Base-by-base conservation (phyloP, 2,797 vertebrate genomes). In the Hypotaenidia okinawae region DNA sequence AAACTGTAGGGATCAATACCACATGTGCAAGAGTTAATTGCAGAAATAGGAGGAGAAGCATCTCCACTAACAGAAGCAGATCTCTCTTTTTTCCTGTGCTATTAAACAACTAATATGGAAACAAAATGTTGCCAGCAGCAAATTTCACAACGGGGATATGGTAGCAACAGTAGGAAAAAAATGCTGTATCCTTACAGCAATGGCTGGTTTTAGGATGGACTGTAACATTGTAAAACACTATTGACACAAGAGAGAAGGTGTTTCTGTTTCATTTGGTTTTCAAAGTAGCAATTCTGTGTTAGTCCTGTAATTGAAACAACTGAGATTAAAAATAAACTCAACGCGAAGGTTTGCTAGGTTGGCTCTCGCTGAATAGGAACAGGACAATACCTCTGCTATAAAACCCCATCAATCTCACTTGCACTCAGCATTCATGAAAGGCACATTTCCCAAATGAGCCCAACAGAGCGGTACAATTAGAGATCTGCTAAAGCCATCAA, bases 371-470 rank as follows among this genome's bases (percentile, higher is more conserved):
- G 90, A 74, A 77, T 15, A 83, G 78, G 78, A 95, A 77, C 78
- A 89, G 68, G 76, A 54, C 55, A 87, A 27, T 74, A 83, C 87
- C 92, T 91, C 75, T 94, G 78, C 92, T 64, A 63, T 77, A 87
- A 92, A 95, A 74, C 25, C 16, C 54, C 90, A 93, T 95, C 78
- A 63, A 92, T 92, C 92, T 92, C 81, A 74, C 77, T 95, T 87
- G 55, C 67, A 66, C 49, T 90, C 3, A 0, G 63, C 63, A 67
- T 66, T 93, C 90, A 76, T 19, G 35, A 76, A 69, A 80, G 77
- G 62, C 70, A 82, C 30, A 43, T 72, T 88, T 47, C 58, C 79
- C 74, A 78, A 30, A 75, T 28, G 59, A 90, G 70, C 59, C 70
- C 91, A 78, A 5, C 2, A 1, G 80, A 94, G 83, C 25, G 0